Base-by-base conservation (phyloP, 2,113 vertebrate species). In the Mus spicilegus region DNA sequence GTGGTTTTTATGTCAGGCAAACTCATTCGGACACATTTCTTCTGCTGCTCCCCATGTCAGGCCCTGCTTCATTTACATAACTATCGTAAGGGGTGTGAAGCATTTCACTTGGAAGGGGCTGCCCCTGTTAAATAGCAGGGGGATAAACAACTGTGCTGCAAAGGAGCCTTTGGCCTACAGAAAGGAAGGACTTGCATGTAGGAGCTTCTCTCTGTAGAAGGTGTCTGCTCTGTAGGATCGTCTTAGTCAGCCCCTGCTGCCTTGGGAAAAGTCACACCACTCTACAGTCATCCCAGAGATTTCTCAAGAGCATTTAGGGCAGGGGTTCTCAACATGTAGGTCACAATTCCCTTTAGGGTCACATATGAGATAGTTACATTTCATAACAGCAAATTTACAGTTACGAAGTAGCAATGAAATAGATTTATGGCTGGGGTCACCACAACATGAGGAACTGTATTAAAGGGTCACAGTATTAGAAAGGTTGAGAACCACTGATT, bases 1-100 rank as follows among this genome's bases (percentile, higher is more conserved):
- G 14, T 94, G 85, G 65, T 89, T 96, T 96, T 88, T 93, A 61
- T 88, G 30, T 95, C 42, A 65, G 76, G 72, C 90, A 90, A 67
- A 80, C 70, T 24, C 6, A 22, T 5, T 1, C 67, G 77, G 65
- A n/a, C 30, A 22, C 54, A 54, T 93, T 93, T 86, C 76, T 88
- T 85, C 13, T 82, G 67, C 51, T 91, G 26, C 5, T 93, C 39
- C 51, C 42, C 87, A 26, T 77, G 33, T 82, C 67, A 73, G 90
- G 22, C 75, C 82, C 16, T 51, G 54, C 72, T 95, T 85, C 95
- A 85, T 90, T 93, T 58, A 85, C 90, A 87, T 78, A 70, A 75
- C 69, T 88, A 5, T 89, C 42, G 58, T 58, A 61, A 89, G 56
- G 51, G 54, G 2, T 84, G 19, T 95, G 87, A 88, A 96, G 67